Evolutionary conservation across 2,797 vertebrate species (phyloP).

Genomic region (Staurois parvus): DNA sequence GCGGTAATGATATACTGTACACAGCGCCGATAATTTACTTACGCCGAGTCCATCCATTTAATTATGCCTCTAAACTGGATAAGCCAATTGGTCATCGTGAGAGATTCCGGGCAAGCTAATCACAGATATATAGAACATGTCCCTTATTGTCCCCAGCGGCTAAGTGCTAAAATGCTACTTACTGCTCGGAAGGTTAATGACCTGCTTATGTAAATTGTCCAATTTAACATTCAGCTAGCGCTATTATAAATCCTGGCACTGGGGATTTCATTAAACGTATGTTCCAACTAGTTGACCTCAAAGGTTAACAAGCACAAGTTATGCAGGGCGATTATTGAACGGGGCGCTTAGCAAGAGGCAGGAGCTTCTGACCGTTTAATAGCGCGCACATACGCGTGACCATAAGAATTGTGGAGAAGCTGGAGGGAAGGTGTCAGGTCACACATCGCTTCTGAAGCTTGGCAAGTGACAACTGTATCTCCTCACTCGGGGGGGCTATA

Average conservation of each 20-base stretch:
- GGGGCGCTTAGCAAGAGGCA: conserved; percentile 83
- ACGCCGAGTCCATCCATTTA: conserved; percentile 85
- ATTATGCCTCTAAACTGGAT: conserved; percentile 85
- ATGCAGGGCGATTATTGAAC: conserved; percentile 88
- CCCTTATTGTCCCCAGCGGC: conserved; percentile 85
- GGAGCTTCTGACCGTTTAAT: conserved; percentile 76
- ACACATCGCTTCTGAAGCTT: conserved; percentile 78
- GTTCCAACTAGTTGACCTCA: conserved; percentile 89
- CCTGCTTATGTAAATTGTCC: conserved; percentile 89
- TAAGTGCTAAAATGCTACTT: conserved; percentile 88
- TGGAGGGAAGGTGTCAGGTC: conserved; percentile 76
- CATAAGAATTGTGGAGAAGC: conserved; percentile 80
- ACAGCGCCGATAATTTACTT: conserved; percentile 85
- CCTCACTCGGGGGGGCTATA: conserved; percentile 39
- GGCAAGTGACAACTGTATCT: conserved; percentile 83
- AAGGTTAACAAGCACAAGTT: conserved; percentile 89
- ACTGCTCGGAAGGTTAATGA: conserved; percentile 87
- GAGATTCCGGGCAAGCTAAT: conserved; percentile 85
- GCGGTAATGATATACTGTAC: conserved; percentile 83
- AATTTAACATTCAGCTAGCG: conserved; percentile 86
- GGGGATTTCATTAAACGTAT: conserved; percentile 88
- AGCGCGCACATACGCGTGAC: conserved; percentile 75
- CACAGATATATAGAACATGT: conserved; percentile 87
- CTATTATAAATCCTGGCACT: conserved; percentile 86
- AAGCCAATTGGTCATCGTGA: conserved; percentile 86